Base-by-base conservation (phyloP, 2,113 vertebrate genomes). In the Emydura subglobosa region DNA sequence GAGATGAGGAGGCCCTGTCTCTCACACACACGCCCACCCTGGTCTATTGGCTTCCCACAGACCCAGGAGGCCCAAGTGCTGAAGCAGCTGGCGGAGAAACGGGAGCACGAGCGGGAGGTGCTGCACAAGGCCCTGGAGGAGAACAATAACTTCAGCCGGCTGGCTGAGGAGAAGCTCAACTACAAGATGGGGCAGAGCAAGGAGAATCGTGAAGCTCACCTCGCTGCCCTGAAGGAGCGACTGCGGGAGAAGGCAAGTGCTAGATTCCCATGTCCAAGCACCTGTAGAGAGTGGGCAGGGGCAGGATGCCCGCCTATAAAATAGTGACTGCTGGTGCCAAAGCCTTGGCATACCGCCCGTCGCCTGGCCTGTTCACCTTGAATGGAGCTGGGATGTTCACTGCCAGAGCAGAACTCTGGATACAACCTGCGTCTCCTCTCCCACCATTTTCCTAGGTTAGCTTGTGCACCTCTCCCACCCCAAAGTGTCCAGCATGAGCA, bases 121-220 rank as follows among this genome's bases (percentile, higher is more conserved):
- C 98, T 99, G 95, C 98, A 98, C 97, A 99, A 99, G 97, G 99
- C 98, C 0, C 98, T 98, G 96, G 98, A 99, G 97, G 99, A 99
- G 92, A 99, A 98, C 97, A 98, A 98, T 97, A 98, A 99, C 98
- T 99, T 99, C 97, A 99, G 99, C 98, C 98, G 98, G 96, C 98
- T 98, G 98, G 98, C 99, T 0, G 99, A 99, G 98, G 99, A 99
- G 98, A 99, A 98, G 95, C 99, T 99, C 94, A 98, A 98, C 98
- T 98, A 99, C 96, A 99, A 99, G 98, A 99, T 99, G 99, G 99
- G 99, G 98, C 98, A 98, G 97, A 99, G 98, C 98, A 98, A 98
- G 98, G 99, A 99, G 98, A 99, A 99, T 92, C 99, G 99, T 5
- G 98, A 99, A 95, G 99, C 99, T 84, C 98, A 98, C 17, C 97